These are phyloP conservation scores for Pogonophryne albipinna DNA, from an alignment of 2,797 vertebrate genomes.

Conservation along the genomic window DNA sequence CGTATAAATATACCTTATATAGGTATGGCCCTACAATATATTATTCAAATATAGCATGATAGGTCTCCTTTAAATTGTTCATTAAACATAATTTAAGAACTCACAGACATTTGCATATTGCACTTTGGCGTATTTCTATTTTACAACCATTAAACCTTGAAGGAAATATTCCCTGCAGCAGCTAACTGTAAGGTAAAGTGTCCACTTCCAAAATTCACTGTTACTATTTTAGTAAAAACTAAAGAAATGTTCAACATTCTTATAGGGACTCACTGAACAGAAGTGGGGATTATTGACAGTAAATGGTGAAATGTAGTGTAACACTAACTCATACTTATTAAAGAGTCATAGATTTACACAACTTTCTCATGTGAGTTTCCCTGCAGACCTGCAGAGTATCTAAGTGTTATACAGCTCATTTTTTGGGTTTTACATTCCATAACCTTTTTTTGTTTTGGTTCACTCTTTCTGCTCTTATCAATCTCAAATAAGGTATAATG, in stretches of 20 bases:
- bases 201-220: neutral
- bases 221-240: neutral
- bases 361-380: neutral
- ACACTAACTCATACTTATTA: neutral
- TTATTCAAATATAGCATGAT: no score
- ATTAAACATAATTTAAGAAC: neutral
- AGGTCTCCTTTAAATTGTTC: no score
- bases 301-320: neutral
- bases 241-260: neutral
- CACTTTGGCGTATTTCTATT: neutral
- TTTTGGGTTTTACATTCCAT: neutral
- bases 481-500: neutral
- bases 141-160: neutral
- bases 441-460: neutral
- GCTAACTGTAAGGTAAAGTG: neutral
- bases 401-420: neutral
- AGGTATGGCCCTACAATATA: no score
- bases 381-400: no score
- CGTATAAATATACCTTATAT: no score
- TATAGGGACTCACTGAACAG: neutral
- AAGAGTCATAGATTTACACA: neutral
- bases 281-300: neutral
- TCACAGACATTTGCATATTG: neutral
- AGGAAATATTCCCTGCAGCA: neutral
- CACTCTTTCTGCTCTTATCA: neutral